Evolutionary conservation across 2,113 vertebrate species (phyloP).

Genomic region (Thermophis baileyi): DNA sequence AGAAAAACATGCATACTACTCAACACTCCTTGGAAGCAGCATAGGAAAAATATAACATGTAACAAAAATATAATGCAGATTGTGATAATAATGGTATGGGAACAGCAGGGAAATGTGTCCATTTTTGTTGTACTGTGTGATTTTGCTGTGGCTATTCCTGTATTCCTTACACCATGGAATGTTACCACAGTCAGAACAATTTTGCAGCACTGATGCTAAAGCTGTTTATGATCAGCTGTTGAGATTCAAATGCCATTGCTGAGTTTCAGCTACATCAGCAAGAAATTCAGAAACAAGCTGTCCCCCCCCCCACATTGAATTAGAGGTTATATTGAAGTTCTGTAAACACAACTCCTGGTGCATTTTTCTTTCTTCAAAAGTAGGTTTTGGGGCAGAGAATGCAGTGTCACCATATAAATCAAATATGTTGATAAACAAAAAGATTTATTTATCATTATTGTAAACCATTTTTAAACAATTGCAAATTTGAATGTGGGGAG

Average conservation of each 20-base stretch:
- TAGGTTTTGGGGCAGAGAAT: not conserved
- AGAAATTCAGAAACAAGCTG: not conserved
- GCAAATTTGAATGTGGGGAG: not conserved
- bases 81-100: not conserved
- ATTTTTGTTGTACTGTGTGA: not conserved
- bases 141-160: not conserved
- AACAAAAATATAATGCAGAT: not conserved
- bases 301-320: not conserved
- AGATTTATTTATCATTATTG: not conserved
- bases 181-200: not conserved
- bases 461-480: not conserved
- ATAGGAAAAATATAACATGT: not conserved
- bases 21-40: not conserved
- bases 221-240: constrained; percentile 27
- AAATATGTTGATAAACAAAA: not conserved
- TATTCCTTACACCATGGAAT: not conserved
- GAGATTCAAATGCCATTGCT: constrained; percentile 4
- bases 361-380: not conserved
- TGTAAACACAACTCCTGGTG: not conserved
- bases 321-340: not conserved
- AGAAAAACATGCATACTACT: not conserved
- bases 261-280: constrained; percentile 27
- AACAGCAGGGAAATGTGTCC: not conserved
- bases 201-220: constrained; percentile 7
- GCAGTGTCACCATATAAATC: not conserved